Evolutionary conservation across 1,140 invertebrate species (phyloP), one percentile per base, ranked within the genome.

Genomic region (Diachasmimorpha longicaudata): DNA sequence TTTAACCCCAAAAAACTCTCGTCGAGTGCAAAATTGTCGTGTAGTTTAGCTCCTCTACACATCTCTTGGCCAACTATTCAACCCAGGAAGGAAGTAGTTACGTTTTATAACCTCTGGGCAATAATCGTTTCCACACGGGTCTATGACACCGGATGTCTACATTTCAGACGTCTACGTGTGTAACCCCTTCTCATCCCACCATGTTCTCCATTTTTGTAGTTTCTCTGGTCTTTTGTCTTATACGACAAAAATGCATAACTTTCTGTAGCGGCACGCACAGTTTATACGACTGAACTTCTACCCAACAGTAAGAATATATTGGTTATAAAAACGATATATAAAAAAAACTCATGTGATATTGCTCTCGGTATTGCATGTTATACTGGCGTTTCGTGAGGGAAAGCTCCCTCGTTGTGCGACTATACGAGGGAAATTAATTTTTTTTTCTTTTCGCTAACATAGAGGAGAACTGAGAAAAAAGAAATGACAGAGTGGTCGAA

Each of bases 61-160:
- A 68, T 68, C 25, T 25, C n/a, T 63, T 14, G 58, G 23, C 23
- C 23, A 16, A 39, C 25, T 31, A 16, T 10, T 23, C 31, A 48
- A 16, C 58, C 69, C 11, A 48, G 79, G 81, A 84, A 83, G 82
- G 82, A 83, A 84, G 82, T 79, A 82, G 81, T 84, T 84, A 82
- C 71, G 77, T 84, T 84, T 84, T 84, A 84, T 84, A 37, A 83
- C 77, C 80, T 10, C 76, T 52, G 73, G 58, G 82, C 78, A 84
- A 84, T 84, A 84, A 84, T 84, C 82, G 83, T 84, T 84, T 78
- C 77, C 52, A 77, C 66, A 78, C 66, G 58, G 76, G 79, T 83
- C 81, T 79, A 81, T 67, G 72, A 75, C 58, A 58, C 37, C 58
- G 25, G 13, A 58, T 73, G 68, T 77, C 71, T 78, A 55, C 46